A percentile compares a stretch with the other conserved stretches of the same genome.
These are phyloP conservation scores for Amphilophus citrinellus DNA, from an alignment of 2,113 vertebrate genomes.

Conservation along the genomic window DNA sequence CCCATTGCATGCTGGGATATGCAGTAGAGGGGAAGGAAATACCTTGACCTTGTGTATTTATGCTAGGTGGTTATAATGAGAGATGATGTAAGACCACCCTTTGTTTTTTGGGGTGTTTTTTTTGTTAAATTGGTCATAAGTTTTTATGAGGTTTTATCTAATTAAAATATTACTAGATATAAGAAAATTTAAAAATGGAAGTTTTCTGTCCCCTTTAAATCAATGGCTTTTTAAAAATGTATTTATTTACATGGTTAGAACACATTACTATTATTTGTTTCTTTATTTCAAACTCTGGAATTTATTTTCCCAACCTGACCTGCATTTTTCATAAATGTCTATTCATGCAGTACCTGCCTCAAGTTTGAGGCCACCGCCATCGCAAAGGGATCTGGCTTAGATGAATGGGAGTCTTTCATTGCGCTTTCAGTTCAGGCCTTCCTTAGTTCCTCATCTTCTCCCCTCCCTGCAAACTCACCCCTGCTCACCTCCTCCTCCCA, in stretches of 20 bases:
- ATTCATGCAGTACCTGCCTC: constrained; percentile 71
- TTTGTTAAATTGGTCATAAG: neutral
- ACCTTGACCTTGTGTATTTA: constrained; percentile 30
- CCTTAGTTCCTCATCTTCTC: constrained; percentile 63
- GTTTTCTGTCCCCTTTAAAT: neutral
- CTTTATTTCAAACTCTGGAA: constrained; percentile 3
- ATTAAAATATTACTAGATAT: neutral
- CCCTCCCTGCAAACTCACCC: constrained; percentile 36
- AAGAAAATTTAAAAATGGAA: fast-evolving
- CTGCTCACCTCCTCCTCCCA: constrained; percentile 49
- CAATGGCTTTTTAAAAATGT: neutral
- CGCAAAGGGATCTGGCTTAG: constrained; percentile 51
- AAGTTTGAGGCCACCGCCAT: constrained; percentile 62
- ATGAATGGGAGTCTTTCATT: constrained; percentile 83
- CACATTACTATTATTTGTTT: neutral
- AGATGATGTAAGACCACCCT: constrained; percentile 1
- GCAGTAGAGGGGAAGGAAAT: constrained; percentile 50
- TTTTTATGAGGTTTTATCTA: neutral
- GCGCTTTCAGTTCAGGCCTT: constrained; percentile 53
- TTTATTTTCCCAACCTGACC: constrained; percentile 45
- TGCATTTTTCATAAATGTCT: constrained; percentile 65
- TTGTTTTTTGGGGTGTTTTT: neutral
- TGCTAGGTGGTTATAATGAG: constrained; percentile 25
- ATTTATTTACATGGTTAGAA: neutral
- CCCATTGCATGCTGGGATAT: constrained; percentile 70